phyloP scores from a whole-genome alignment of 2,888 invertebrate species.

The Lepeophtheirus nordmannii region DNA sequence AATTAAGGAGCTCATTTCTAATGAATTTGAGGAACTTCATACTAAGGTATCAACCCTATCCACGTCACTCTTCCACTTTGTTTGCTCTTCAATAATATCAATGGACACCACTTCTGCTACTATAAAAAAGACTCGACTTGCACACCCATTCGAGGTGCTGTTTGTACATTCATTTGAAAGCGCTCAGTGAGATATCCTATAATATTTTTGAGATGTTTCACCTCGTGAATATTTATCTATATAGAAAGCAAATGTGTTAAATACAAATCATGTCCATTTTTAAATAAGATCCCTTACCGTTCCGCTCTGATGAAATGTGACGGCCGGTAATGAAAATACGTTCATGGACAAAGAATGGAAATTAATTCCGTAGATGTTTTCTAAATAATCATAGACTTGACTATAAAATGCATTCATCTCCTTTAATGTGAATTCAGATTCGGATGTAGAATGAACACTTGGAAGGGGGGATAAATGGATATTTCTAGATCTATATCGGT shows the following conservation, averaged over 20 bases:
- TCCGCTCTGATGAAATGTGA: background rate
- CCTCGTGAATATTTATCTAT: background rate
- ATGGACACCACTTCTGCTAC: too few relatives aligned
- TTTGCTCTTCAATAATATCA: too few relatives aligned
- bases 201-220: background rate
- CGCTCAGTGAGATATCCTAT: background rate
- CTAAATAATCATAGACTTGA: background rate
- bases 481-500: too few relatives aligned
- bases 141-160: background rate
- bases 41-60: too few relatives aligned
- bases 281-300: background rate
- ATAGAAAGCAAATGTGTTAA: background rate
- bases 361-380: background rate
- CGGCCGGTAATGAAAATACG: background rate
- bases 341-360: background rate
- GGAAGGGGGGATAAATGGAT: too few relatives aligned
- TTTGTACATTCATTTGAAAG: background rate
- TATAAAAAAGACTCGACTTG: too few relatives aligned
- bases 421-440: constrained; percentile 3
- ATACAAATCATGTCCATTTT: background rate
- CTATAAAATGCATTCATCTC: background rate
- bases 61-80: too few relatives aligned
- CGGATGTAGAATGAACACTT: background rate
- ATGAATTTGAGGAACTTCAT: too few relatives aligned
- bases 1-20: too few relatives aligned